These are phyloP conservation scores for Platynereis dumerilii DNA, from an alignment of 2,888 invertebrate species.

Conservation along the genomic window DNA sequence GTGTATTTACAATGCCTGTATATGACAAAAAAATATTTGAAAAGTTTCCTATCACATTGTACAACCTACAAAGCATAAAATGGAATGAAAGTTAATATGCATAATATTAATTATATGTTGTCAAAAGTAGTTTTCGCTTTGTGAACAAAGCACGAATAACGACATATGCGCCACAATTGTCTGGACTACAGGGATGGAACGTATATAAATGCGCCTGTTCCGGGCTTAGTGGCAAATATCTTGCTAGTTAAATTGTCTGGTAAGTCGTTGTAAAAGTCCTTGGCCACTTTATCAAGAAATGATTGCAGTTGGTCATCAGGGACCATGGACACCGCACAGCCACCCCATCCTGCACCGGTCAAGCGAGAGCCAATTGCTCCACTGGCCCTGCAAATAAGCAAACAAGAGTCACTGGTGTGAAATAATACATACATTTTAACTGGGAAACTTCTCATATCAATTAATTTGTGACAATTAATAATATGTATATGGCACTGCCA, in stretches of 20 bases:
- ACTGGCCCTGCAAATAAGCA: constrained; percentile 53
- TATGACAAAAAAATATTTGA: too few relatives aligned
- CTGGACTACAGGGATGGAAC: too few relatives aligned
- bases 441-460: background rate
- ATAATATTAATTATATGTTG: too few relatives aligned
- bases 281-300: constrained; percentile 31
- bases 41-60: too few relatives aligned
- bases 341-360: constrained; percentile 99
- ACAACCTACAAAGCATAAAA: too few relatives aligned
- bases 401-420: too few relatives aligned
- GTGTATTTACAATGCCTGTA: too few relatives aligned
- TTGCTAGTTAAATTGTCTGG: background rate
- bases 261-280: constrained; percentile 24
- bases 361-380: constrained; percentile 84
- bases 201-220: constrained; percentile 26
- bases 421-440: background rate
- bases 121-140: too few relatives aligned
- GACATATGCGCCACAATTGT: too few relatives aligned
- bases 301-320: constrained; percentile 69
- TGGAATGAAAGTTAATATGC: too few relatives aligned
- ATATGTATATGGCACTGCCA: too few relatives aligned
- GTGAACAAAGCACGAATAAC: too few relatives aligned
- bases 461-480: background rate
- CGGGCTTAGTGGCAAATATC: constrained; percentile 33
- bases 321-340: constrained; percentile 89